Evolutionary conservation across 2,113 vertebrate genomes (phyloP).

Genomic region (Crotalus tigris): DNA sequence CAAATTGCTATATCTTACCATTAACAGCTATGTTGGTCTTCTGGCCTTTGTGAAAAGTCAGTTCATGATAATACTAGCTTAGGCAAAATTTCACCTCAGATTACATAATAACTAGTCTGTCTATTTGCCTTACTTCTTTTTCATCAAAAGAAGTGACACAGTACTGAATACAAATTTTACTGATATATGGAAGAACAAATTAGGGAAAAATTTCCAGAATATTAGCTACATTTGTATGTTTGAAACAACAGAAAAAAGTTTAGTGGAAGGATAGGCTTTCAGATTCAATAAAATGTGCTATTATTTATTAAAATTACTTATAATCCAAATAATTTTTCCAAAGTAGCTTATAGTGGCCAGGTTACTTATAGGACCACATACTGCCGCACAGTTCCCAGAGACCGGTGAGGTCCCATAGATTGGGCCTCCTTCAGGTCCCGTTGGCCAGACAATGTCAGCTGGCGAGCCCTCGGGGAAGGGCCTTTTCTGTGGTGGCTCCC

Average conservation of each 20-base stretch:
- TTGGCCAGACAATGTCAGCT: no score
- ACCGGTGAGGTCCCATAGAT: no score
- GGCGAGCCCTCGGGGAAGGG: no score
- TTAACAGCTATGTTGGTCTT: background rate
- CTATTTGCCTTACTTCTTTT: background rate
- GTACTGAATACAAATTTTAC: background rate
- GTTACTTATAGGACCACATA: no score
- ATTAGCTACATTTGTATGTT: background rate
- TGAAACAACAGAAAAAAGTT: background rate
- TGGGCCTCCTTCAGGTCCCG: no score
- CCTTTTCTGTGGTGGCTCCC: no score
- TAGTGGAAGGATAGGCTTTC: background rate
- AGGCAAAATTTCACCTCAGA: slow-evolving; percentile 15
- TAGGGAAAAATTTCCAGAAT: background rate
- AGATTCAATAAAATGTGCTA: background rate
- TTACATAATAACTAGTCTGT: slow-evolving; percentile 18
- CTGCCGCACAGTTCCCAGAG: no score
- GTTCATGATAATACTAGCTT: slow-evolving; percentile 23
- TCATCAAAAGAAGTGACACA: background rate
- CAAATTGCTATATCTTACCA: background rate
- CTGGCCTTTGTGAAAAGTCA: slow-evolving; percentile 28
- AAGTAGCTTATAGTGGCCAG: background rate
- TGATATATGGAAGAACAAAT: background rate
- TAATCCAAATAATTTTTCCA: background rate
- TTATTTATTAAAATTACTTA: background rate